Conservation (phyloP, 2,797 vertebrate species). For the Capromys pilorides region DNA sequence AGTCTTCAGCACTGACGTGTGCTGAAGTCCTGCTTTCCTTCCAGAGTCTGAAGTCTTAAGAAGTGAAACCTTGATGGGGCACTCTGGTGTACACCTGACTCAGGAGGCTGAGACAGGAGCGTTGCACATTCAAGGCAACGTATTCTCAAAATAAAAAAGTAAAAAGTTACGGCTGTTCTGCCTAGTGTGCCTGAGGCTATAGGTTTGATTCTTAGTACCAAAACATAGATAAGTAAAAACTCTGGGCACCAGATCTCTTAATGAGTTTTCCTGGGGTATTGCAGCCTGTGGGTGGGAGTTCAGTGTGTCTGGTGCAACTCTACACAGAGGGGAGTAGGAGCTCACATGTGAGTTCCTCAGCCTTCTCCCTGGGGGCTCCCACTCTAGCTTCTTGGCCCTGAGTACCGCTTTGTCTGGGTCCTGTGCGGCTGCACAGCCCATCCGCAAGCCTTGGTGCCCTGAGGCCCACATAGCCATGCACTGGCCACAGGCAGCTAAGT, state of each 20-base stretch:
- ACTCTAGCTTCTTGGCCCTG: fast-evolving
- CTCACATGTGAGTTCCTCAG: background rate
- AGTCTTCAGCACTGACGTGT: fast-evolving
- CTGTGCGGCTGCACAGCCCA: background rate
- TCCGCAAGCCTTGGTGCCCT: background rate
- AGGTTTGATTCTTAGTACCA: background rate
- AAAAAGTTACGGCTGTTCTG: background rate
- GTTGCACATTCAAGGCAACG: background rate
- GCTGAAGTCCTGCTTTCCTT: background rate
- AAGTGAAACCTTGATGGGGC: background rate
- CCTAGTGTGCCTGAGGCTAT: background rate
- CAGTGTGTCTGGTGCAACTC: fast-evolving
- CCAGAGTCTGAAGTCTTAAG: background rate
- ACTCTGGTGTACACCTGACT: background rate
- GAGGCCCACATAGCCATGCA: background rate
- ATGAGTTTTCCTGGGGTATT: background rate
- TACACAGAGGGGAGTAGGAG: fast-evolving
- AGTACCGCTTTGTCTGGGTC: background rate
- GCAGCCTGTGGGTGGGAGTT: background rate
- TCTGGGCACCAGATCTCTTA: background rate
- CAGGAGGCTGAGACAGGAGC: background rate
- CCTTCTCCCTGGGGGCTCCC: background rate
- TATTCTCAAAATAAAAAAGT: background rate
- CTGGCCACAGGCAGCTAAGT: background rate
- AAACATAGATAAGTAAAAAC: background rate